These are phyloP conservation scores for Lithophane semibrunnea DNA, from an alignment of 2,888 invertebrate genomes.

Conservation along the genomic window DNA sequence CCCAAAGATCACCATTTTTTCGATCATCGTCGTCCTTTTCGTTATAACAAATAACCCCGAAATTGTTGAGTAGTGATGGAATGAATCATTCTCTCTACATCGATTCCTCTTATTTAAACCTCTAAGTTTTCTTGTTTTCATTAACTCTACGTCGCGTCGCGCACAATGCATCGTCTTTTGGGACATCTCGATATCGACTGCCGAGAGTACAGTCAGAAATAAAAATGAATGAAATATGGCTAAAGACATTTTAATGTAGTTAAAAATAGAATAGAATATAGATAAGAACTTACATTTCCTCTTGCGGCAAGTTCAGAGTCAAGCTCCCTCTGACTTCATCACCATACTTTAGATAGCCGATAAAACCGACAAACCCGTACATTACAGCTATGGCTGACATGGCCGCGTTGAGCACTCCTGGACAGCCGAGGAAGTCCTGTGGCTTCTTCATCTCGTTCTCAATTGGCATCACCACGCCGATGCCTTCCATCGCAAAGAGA, in stretches of 20 bases:
- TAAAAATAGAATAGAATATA: background rate
- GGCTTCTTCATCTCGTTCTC: constrained; percentile 98
- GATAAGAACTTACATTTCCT: constrained; percentile 90
- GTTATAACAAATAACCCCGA: background rate
- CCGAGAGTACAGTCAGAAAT: background rate
- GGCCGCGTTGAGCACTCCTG: constrained; percentile 96
- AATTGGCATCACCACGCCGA: constrained; percentile 97
- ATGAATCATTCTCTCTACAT: background rate
- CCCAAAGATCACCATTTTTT: background rate
- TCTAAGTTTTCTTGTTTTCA: background rate
- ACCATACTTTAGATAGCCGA: constrained; percentile 96
- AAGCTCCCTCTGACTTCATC: constrained; percentile 93
- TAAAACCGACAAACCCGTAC: constrained; percentile 96
- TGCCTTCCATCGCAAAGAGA: constrained; percentile 99
- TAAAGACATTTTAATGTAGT: background rate
- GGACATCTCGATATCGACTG: background rate
- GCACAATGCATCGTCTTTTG: background rate
- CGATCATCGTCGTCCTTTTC: background rate
- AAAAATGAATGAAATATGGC: background rate
- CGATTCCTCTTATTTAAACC: background rate
- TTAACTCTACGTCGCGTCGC: background rate
- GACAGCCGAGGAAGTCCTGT: constrained; percentile 94
- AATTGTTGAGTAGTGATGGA: background rate
- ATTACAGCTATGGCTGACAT: constrained; percentile 95
- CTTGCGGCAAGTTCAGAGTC: constrained; percentile 94